Evolutionary conservation across 2,888 invertebrate species (phyloP), one percentile per base, ranked within the genome.

Genomic region (Athripsodes cinereus): DNA sequence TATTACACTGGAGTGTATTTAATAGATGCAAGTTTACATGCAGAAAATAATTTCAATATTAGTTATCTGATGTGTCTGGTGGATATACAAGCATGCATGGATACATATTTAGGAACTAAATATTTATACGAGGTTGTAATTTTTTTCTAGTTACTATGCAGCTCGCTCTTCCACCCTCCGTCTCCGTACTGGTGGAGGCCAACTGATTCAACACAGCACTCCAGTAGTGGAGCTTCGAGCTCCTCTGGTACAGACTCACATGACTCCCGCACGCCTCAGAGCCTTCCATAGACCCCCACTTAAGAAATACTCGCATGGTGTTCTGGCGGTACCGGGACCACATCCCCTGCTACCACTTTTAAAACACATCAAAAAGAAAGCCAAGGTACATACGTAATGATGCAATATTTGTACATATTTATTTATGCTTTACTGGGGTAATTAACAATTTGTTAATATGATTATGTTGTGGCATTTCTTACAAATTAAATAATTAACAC

Each of bases 201-300:
- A 92, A 72, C 79, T 96, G 2, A 92, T 96, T 59, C 95, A 99
- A 71, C 99, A 99, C 75, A 97, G 98, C 35, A 98, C 96, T 0
- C 98, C 99, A 0, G 95, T 96, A 0, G 93, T 97, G 8, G 98
- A 99, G 71, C 76, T 99, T 2, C 82, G 95, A 22, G 89, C 89
- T 2, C 96, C 96, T 0, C 98, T 98, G 76, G 91, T 99, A 62
- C 98, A 97, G 63, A 95, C 96, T 0, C 90, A 93, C 70, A 90
- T 96, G 88, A 88, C 89, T 0, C 76, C 78, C 2, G 78, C 77
- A 0, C 65, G 90, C 66, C 75, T 99, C 55, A 80, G 98, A 1
- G 90, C 92, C 56, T 98, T 98, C 83, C 98, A 99, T 72, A 84
- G 99, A 0, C 93, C 93, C 0, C 87, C 92, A 0, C 78, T 97